Percentiles rank a stretch among this genome's conserved stretches.
Conservation (phyloP, 2,797 vertebrate genomes). For the Lycodopsis pacificus region DNA sequence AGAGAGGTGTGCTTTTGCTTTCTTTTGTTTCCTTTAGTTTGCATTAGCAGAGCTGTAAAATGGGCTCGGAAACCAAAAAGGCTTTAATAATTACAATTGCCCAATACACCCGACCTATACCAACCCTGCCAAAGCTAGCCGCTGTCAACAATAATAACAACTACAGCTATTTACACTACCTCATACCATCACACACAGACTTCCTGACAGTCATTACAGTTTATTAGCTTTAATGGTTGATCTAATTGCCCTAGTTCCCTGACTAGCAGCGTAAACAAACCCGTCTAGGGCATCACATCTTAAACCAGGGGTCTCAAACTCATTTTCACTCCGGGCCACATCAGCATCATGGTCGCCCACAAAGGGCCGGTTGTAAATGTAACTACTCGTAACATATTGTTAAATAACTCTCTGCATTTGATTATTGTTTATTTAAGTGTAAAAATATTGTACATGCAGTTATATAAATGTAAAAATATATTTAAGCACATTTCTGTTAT, state of each 20-base stretch:
- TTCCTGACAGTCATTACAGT: background rate
- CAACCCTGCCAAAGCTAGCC: background rate
- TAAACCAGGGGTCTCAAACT: too few relatives aligned
- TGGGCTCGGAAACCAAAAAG: background rate
- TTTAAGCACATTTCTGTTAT: too few relatives aligned
- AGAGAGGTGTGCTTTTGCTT: conserved; percentile 63
- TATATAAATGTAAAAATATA: too few relatives aligned
- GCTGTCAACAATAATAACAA: background rate
- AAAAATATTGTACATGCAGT: too few relatives aligned
- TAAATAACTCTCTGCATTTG: too few relatives aligned
- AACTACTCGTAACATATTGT: too few relatives aligned
- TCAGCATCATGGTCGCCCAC: too few relatives aligned
- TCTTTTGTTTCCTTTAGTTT: background rate
- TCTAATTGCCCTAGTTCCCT: background rate
- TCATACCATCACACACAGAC: background rate
- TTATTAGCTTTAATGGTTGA: background rate
- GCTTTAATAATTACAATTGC: background rate
- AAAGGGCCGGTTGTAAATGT: too few relatives aligned
- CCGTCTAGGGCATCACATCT: background rate
- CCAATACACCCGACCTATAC: background rate
- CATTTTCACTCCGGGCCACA: too few relatives aligned
- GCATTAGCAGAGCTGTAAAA: background rate
- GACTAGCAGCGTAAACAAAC: background rate
- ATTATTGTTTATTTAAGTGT: too few relatives aligned
- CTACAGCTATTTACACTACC: background rate